phyloP scores from a whole-genome alignment of 2,797 vertebrate species.

The Xenops minutus region DNA sequence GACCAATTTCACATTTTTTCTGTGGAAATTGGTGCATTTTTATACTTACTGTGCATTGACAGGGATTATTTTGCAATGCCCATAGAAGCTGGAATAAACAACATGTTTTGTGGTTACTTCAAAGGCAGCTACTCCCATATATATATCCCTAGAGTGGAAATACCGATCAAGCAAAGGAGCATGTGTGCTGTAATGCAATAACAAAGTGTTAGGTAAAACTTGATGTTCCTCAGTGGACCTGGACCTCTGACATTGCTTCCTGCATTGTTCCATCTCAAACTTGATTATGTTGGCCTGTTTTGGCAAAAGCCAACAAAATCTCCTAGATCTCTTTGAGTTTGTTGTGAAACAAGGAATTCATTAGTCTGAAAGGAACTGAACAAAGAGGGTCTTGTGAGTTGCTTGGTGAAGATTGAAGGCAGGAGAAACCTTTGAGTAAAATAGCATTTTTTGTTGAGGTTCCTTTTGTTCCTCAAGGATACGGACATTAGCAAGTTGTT shows the following conservation, averaged over 20 bases:
- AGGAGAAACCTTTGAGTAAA: not conserved
- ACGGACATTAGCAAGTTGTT: not conserved
- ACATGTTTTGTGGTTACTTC: not conserved
- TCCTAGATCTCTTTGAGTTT: not conserved
- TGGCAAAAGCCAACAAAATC: not conserved
- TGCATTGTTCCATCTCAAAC: not conserved
- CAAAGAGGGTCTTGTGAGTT: not conserved
- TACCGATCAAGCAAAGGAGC: not conserved
- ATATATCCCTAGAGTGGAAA: not conserved
- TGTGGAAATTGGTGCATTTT: not conserved
- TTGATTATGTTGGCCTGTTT: not conserved
- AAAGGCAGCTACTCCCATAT: not conserved
- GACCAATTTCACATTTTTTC: not conserved
- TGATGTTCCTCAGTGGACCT: fast-evolving
- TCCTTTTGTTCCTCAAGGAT: not conserved
- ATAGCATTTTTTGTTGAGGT: not conserved
- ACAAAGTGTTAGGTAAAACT: not conserved
- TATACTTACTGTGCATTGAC: not conserved
- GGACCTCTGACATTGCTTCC: not conserved
- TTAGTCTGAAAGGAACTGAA: not conserved
- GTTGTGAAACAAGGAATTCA: not conserved
- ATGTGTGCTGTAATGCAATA: fast-evolving
- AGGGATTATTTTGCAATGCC: not conserved
- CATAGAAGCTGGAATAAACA: not conserved
- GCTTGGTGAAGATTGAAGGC: not conserved